These are phyloP conservation scores for Rhinogobius similis DNA, from an alignment of 2,113 vertebrate genomes.

Conservation along the genomic window DNA sequence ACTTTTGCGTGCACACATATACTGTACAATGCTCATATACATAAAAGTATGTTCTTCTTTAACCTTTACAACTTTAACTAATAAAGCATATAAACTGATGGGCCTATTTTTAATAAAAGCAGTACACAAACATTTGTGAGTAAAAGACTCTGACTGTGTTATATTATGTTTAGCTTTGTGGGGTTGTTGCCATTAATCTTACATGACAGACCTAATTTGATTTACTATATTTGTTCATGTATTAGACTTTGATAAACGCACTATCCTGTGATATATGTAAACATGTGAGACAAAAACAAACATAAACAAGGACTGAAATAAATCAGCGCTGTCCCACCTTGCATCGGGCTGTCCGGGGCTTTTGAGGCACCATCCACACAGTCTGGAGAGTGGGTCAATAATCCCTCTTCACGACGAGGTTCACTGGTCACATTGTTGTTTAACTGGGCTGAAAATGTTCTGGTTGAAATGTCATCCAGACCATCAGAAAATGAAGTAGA, in stretches of 20 bases:
- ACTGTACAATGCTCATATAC: conserved; percentile 9
- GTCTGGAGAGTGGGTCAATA: conserved; percentile 3
- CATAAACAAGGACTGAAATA: conserved; percentile 12
- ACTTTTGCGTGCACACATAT: conserved; percentile 33
- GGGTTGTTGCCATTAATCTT: conserved; percentile 51
- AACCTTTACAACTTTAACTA: not conserved
- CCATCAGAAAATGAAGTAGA: not conserved
- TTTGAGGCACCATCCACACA: conserved; percentile 25
- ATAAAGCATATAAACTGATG: too few species aligned
- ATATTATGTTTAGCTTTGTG: conserved; percentile 29
- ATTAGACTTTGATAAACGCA: conserved; percentile 46
- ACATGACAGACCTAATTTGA: conserved; percentile 20
- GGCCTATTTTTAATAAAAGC: not conserved
- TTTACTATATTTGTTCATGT: conserved; percentile 47
- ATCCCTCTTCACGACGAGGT: conserved; percentile 1
- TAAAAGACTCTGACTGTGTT: conserved; percentile 8
- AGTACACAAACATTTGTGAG: conserved; percentile 19
- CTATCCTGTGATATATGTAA: conserved; percentile 40
- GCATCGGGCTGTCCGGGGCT: not conserved
- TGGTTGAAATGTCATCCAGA: not conserved
- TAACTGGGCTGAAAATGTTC: not conserved
- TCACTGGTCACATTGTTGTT: conserved; percentile 3
- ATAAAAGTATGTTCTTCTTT: not conserved
- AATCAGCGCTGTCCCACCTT: conserved; percentile 57
- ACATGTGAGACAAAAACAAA: conserved; percentile 30